phyloP scores from a whole-genome alignment of 2,797 vertebrate genomes.

The Parauchenoglanis punctatus region DNA sequence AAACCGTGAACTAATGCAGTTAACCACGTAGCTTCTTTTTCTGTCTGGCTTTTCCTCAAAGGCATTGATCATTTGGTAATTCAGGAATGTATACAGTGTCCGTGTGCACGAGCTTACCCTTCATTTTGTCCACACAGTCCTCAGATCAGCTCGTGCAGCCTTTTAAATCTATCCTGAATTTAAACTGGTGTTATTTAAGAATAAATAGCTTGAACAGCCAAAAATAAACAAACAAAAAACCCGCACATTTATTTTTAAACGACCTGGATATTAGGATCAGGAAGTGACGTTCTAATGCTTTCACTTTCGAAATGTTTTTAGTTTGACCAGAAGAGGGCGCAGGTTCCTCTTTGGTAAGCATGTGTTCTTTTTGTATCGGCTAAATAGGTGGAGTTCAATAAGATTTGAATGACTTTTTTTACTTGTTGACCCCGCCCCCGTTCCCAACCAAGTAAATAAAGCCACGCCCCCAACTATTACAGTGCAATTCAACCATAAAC shows the following conservation, averaged over 20 bases:
- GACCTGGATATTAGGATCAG: neutral
- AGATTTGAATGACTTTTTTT: too few species aligned
- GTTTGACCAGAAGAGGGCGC: neutral
- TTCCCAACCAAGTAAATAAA: too few species aligned
- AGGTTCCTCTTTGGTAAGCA: neutral
- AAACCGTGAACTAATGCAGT: neutral
- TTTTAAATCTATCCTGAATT: too few species aligned
- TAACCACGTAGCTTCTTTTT: neutral
- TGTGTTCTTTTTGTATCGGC: neutral
- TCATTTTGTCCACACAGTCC: constrained; percentile 6
- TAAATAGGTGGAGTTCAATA: neutral
- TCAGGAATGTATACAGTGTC: too few species aligned
- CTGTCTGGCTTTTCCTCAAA: neutral
- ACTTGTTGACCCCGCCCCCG: neutral
- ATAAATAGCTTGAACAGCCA: neutral
- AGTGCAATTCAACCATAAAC: too few species aligned
- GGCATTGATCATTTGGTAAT: neutral
- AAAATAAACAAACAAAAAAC: neutral
- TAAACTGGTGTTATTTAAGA: neutral
- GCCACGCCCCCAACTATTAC: too few species aligned
- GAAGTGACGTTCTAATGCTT: neutral
- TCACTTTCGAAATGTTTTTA: neutral
- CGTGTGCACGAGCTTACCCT: neutral
- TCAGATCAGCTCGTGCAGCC: neutral
- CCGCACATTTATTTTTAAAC: too few species aligned